Conservation (phyloP, 2,888 invertebrate genomes). For the Silvanus unidentatus region DNA sequence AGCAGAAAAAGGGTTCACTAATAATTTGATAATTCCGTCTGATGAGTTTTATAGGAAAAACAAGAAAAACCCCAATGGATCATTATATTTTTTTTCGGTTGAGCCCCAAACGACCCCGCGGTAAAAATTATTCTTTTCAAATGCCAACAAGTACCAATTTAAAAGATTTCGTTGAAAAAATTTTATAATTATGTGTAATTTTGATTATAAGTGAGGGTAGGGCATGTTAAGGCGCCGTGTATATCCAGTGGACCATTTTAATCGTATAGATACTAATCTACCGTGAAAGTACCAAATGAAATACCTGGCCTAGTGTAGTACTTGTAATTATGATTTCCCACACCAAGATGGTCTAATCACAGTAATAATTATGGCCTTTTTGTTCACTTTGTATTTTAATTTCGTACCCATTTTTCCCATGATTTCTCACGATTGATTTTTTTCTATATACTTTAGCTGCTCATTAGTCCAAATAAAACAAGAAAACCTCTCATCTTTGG, state of each 20-base stretch:
- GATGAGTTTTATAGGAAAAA: too few species aligned
- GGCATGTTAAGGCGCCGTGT: slow-evolving; percentile 26
- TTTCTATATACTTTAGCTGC: slow-evolving; percentile 12
- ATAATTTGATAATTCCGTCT: too few species aligned
- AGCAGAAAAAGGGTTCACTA: too few species aligned
- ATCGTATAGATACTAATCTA: slow-evolving; percentile 11
- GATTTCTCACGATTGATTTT: slow-evolving; percentile 41
- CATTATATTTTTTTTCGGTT: too few species aligned
- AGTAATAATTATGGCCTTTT: slow-evolving; percentile 44
- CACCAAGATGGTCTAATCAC: slow-evolving; percentile 44
- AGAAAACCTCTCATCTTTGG: too few species aligned
- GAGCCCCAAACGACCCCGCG: slow-evolving; percentile 7
- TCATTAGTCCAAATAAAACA: too few species aligned
- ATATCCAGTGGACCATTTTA: slow-evolving; percentile 21
- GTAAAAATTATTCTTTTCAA: slow-evolving; percentile 27
- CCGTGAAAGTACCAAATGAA: slow-evolving; percentile 24
- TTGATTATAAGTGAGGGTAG: slow-evolving; percentile 43
- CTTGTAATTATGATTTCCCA: slow-evolving; percentile 47
- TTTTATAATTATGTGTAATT: slow-evolving; percentile 46
- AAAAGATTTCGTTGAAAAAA: slow-evolving; percentile 33
- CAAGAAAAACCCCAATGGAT: too few species aligned
- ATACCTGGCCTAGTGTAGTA: slow-evolving; percentile 37
- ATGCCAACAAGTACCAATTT: slow-evolving; percentile 27
- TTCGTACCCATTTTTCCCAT: slow-evolving; percentile 40
- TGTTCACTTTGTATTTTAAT: slow-evolving; percentile 39